Evolutionary conservation across 2,888 invertebrate species (phyloP), one percentile per base, ranked within the genome.

Genomic region (Hecatera dysodea): DNA sequence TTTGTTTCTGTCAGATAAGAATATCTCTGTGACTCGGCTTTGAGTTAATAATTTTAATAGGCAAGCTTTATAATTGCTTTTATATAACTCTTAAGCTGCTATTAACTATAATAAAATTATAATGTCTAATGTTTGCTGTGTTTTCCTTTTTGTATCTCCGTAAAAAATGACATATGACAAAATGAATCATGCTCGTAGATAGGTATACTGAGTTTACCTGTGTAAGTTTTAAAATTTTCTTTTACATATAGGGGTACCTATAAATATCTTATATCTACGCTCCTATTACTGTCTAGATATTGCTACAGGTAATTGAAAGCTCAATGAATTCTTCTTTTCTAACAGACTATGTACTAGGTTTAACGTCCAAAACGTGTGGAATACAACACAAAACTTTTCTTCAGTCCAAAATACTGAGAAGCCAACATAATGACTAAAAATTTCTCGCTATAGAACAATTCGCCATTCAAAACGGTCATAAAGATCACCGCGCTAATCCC

Each of bases 401-500:
- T 75, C 80, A 56, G 62, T 67, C 63, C 72, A 78, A 85, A 89
- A 90, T 90, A 89, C 90, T 83, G 66, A 87, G 90, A 90, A 89
- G 76, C 50, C 71, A 74, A 80, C 62, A 86, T 84, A 83, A 85
- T 85, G 84, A 85, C 85, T 82, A 85, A 85, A 87, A 88, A 88
- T 84, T 81, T 82, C 85, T 78, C 72, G 83, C 87, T 82, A 84
- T 86, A 88, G 90, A 93, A 92, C 91, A 93, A 92, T 92, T 87
- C 90, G 84, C 90, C 89, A 90, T 93, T 92, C 86, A 91, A 90
- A 89, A 86, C 83, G 89, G 88, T 86, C 90, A 91, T 93, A 92
- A 93, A 91, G 90, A 92, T 90, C 90, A 88, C 86, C 83, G 86
- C 87, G 89, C 90, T 92, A 92, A 93, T 91, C 90, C 90, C 84